phyloP scores from a whole-genome alignment of 2,888 invertebrate genomes.

The Drepanosiphum platanoidis region DNA sequence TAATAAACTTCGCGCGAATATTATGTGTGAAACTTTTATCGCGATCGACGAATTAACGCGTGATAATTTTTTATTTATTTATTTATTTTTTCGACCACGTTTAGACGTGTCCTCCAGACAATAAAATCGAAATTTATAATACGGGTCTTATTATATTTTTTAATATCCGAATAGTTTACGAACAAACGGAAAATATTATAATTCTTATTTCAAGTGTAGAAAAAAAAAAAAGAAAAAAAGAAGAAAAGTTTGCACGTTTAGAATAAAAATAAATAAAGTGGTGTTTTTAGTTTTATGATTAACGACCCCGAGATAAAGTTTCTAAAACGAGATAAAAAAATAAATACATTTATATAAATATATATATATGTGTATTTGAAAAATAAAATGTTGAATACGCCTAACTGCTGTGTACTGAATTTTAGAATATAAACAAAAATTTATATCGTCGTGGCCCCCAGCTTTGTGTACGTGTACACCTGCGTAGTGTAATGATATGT shows the following conservation, averaged over 20 bases:
- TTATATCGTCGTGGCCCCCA: background rate
- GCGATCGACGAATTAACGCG: too few relatives aligned
- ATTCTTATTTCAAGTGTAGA: constrained; percentile 13
- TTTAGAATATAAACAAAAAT: background rate
- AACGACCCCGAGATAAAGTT: constrained; percentile 16
- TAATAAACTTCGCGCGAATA: too few relatives aligned
- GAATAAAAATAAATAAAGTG: constrained; percentile 26
- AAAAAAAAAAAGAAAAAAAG: constrained; percentile 12
- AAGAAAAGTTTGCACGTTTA: constrained; percentile 26
- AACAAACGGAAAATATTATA: constrained; percentile 6
- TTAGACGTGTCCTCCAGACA: background rate
- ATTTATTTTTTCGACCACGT: too few relatives aligned
- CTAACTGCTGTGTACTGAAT: background rate
- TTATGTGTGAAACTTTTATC: too few relatives aligned
- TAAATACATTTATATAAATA: constrained; percentile 12
- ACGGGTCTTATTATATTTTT: background rate
- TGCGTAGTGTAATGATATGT: background rate
- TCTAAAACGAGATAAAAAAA: background rate
- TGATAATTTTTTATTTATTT: too few relatives aligned
- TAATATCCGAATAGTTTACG: background rate
- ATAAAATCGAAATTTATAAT: background rate
- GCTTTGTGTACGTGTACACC: background rate
- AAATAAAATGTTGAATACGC: background rate
- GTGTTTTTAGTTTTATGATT: constrained; percentile 21
- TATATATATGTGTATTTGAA: too few relatives aligned